Percentiles rank a stretch among this genome's conserved stretches.
phyloP scores from a whole-genome alignment of 2,888 invertebrate species.

The Acanthacorydalis orientalis region DNA sequence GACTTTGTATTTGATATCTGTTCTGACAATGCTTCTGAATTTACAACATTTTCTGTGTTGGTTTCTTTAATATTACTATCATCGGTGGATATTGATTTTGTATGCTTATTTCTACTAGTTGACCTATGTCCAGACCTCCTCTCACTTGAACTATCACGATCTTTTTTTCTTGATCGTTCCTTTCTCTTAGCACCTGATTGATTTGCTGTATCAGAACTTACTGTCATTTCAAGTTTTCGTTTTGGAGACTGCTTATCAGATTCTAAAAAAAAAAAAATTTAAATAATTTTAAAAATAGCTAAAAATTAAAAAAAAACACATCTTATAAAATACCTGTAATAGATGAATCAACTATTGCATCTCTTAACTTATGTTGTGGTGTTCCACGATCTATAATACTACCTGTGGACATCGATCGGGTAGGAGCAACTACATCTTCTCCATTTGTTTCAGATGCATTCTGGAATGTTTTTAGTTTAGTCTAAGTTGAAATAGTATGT shows the following conservation, averaged over 20 bases:
- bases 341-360: constrained; percentile 40
- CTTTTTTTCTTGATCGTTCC: constrained; percentile 34
- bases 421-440: constrained; percentile 21
- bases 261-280: background rate
- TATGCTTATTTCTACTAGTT: constrained; percentile 11
- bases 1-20: too few relatives aligned
- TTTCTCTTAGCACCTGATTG: constrained; percentile 33
- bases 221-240: constrained; percentile 58
- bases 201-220: constrained; percentile 46
- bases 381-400: constrained; percentile 56
- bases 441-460: constrained; percentile 17
- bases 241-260: constrained; percentile 40
- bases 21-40: background rate
- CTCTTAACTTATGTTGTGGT: constrained; percentile 54
- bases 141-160: constrained; percentile 10
- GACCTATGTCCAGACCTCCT: constrained; percentile 8
- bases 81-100: constrained; percentile 10
- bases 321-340: background rate
- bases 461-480: background rate
- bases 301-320: background rate
- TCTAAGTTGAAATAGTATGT: too few relatives aligned
- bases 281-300: background rate
- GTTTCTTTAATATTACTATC: constrained; percentile 10
- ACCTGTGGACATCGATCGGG: constrained; percentile 50
- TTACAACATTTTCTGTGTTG: constrained; percentile 8